Evolutionary conservation across 2,797 vertebrate species (phyloP), one percentile per base, ranked within the genome.

Genomic region (Odontamblyopus rebecca): DNA sequence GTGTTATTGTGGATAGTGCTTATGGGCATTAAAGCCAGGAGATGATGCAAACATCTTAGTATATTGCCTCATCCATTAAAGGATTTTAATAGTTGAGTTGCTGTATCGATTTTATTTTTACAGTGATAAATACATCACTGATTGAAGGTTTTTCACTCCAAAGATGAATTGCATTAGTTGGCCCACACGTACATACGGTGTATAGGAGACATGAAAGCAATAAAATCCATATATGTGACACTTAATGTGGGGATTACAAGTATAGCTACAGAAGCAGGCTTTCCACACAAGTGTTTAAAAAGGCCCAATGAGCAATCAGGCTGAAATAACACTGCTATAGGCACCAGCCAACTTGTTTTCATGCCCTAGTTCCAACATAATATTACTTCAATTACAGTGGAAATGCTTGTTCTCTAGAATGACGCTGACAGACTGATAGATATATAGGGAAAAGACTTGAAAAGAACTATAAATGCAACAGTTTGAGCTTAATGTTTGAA

Each of bases 51-150:
- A 92, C 91, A 75, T 82, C 88, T 89, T 91, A 93, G 89, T 93
- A 91, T 91, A 93, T 91, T 91, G 90, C 92, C 89, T 89, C 90
- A 89, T 93, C 93, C 92, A 94, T 95, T 93, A 93, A 92, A 93
- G 84, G 86, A 85, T 91, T 94, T 94, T 94, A 95, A 93, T 93
- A 94, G 89, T 89, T 85, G 90, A 91, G 86, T 87, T 93, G 89
- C 93, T 89, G 91, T 94, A 94, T 93, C 86, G 90, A 92, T 94
- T 94, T 93, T 92, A 92, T 93, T 94, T 68, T 93, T 92, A 87
- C 86, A 85, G 92, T 92, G 88, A 93, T 93, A 94, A 94, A 94
- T 94, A 91, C 87, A 91, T 92, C 91, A 89, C 89, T 87, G 89
- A 94, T 93, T 92, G 90, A 93, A 93, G 88, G 82, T 86, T 92